Conservation (phyloP, 1,140 invertebrate species). For the Lamellibrachia luymesi region DNA sequence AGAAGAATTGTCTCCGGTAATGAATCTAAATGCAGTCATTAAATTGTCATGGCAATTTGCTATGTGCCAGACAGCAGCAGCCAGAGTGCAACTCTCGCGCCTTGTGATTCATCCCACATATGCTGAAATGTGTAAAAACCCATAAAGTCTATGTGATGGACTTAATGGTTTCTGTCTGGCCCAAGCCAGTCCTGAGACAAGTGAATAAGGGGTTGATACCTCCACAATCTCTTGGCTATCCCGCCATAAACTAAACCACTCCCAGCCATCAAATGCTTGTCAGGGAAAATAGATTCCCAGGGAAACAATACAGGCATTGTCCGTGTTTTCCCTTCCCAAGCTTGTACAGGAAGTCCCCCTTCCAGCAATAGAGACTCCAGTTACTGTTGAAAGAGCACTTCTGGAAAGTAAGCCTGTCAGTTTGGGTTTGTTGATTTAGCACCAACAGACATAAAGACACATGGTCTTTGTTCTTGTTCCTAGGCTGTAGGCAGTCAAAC, state of each 20-base stretch:
- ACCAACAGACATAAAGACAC: not conserved
- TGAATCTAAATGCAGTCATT: not conserved
- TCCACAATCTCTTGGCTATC: not conserved
- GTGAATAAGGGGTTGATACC: not conserved
- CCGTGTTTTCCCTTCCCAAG: not conserved
- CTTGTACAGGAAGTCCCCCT: not conserved
- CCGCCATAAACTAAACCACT: not conserved
- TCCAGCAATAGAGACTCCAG: not conserved
- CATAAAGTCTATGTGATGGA: not conserved
- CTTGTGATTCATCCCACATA: not conserved
- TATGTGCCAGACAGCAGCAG: not conserved
- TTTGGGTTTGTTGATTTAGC: not conserved
- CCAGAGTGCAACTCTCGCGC: not conserved
- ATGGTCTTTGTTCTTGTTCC: not conserved
- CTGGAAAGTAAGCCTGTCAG: not conserved
- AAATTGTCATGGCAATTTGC: not conserved
- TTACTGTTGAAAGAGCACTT: constrained; percentile 5
- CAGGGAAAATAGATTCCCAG: not conserved
- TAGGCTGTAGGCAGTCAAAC: not conserved
- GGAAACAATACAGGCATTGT: not conserved
- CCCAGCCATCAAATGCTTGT: not conserved
- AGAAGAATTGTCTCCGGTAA: not conserved
- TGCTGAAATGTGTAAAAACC: not conserved
- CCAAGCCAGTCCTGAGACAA: not conserved
- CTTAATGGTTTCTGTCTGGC: constrained; percentile 1